A percentile compares a stretch with the other conserved stretches of the same genome.
Conservation (phyloP, 1,140 invertebrate genomes). For the Orchesella cincta region DNA sequence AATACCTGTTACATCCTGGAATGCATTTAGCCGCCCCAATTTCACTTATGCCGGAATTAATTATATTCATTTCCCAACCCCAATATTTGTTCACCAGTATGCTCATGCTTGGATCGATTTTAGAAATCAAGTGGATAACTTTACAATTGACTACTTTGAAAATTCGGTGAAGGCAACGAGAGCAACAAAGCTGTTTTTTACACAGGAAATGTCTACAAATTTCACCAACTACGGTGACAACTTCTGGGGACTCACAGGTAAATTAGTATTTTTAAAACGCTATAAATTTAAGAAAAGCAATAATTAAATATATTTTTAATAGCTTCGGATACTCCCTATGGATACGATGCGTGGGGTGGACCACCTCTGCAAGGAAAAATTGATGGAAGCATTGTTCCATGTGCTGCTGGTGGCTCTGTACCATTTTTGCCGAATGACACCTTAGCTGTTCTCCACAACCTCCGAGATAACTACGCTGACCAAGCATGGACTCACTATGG, state of each 20-base stretch:
- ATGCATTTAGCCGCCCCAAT: constrained; percentile 36
- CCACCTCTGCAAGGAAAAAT: constrained; percentile 43
- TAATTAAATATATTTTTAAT: neutral
- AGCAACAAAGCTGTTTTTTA: constrained; percentile 37
- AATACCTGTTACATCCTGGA: constrained; percentile 38
- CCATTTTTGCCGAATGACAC: constrained; percentile 48
- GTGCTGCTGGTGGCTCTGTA: constrained; percentile 47
- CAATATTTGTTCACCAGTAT: constrained; percentile 47
- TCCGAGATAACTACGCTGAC: constrained; percentile 31
- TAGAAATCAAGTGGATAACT: constrained; percentile 27
- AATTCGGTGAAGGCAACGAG: constrained; percentile 44
- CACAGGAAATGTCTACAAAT: neutral
- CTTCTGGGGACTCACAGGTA: constrained; percentile 46
- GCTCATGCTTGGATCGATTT: constrained; percentile 45
- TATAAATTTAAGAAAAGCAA: too few relatives aligned
- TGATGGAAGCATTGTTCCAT: constrained; percentile 48
- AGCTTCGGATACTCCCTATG: constrained; percentile 47
- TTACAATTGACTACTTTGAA: constrained; percentile 42
- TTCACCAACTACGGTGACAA: constrained; percentile 39
- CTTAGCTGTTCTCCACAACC: constrained; percentile 38
- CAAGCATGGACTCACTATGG: constrained; percentile 45
- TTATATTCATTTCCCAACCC: constrained; percentile 42
- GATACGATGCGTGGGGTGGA: constrained; percentile 47
- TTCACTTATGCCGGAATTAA: constrained; percentile 37
- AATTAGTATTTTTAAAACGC: neutral